A percentile compares a stretch with the other conserved stretches of the same genome.
These are phyloP conservation scores for Bubo scandiacus DNA, from an alignment of 2,113 vertebrate species.

Conservation along the genomic window DNA sequence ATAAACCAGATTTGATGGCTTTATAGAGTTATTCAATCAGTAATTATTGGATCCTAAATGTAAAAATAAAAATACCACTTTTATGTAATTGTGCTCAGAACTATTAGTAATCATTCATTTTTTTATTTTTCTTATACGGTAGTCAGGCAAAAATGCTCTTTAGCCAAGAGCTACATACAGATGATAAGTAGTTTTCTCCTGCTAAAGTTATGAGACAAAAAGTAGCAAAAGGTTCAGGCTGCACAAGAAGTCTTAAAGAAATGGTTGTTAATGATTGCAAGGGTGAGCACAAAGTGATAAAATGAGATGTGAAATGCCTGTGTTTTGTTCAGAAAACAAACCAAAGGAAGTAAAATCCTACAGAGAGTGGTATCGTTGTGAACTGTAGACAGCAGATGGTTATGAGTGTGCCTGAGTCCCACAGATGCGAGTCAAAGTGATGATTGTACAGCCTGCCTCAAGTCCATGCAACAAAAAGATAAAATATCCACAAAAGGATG, in stretches of 20 bases:
- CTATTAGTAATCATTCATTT: background rate
- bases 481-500: background rate
- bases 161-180: background rate
- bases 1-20: background rate
- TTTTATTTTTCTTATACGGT: background rate
- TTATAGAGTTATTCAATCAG: background rate
- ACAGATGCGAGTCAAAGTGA: background rate
- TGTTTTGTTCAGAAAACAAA: background rate
- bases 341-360: background rate
- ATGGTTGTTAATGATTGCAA: background rate
- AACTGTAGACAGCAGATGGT: background rate
- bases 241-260: background rate
- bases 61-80: background rate
- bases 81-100: background rate
- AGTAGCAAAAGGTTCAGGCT: background rate
- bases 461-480: background rate
- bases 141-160: background rate
- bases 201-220: background rate
- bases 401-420: background rate
- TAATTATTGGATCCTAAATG: background rate
- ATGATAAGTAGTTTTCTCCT: background rate
- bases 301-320: background rate
- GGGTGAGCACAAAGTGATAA: background rate
- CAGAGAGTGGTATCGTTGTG: background rate
- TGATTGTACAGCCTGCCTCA: background rate